These are phyloP conservation scores for Calameuta filiformis DNA, from an alignment of 2,888 invertebrate species.

Conservation along the genomic window DNA sequence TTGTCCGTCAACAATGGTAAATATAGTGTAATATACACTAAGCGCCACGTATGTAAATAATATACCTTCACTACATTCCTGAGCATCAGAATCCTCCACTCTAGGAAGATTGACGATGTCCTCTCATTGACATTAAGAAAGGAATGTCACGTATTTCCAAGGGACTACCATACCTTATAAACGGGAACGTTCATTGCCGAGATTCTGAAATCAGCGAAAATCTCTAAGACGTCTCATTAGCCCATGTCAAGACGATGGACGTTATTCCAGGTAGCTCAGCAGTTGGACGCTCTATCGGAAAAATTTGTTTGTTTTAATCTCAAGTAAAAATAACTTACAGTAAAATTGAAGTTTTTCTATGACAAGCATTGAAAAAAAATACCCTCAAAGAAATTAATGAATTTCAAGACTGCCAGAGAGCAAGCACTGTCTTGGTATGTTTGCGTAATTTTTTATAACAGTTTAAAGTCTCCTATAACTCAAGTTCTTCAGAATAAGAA, in stretches of 20 bases:
- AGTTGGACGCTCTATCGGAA: background rate
- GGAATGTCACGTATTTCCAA: background rate
- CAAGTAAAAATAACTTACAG: background rate
- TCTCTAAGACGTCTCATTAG: background rate
- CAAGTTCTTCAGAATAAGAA: background rate
- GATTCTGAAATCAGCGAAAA: background rate
- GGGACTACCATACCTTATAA: background rate
- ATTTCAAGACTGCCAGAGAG: background rate
- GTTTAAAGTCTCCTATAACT: background rate
- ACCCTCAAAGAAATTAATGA: background rate
- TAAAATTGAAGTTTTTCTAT: background rate
- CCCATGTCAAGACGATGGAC: background rate
- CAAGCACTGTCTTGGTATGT: background rate
- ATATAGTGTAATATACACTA: background rate
- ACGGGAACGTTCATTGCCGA: background rate
- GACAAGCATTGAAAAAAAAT: background rate
- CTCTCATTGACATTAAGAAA: background rate
- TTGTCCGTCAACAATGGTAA: constrained; percentile 14
- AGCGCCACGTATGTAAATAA: background rate
- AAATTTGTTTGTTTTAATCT: background rate
- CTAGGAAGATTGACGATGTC: background rate
- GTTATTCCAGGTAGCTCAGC: background rate
- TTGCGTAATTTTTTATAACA: background rate
- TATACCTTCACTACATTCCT: background rate
- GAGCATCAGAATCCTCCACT: background rate